These are phyloP conservation scores for Papilio machaon DNA, from an alignment of 1,140 invertebrate species.

Conservation along the genomic window DNA sequence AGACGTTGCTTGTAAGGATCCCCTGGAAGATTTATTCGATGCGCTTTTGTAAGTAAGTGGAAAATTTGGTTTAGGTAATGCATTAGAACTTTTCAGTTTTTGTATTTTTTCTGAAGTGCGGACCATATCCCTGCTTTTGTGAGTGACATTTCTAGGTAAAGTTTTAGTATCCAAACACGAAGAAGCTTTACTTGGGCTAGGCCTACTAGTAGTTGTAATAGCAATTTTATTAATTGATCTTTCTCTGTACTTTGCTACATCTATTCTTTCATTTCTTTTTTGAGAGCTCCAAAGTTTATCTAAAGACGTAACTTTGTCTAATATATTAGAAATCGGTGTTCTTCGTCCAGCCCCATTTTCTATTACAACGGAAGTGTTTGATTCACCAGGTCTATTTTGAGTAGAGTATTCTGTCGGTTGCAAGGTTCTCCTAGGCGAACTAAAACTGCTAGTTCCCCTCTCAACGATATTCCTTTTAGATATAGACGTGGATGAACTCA, in stretches of 20 bases:
- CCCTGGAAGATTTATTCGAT: conserved; percentile 47
- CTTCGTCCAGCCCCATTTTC: conserved; percentile 78
- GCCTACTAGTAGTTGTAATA: conserved; percentile 42
- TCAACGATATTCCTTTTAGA: conserved; percentile 51
- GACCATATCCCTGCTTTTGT: conserved; percentile 76
- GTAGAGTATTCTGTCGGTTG: conserved; percentile 75
- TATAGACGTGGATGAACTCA: conserved; percentile 41
- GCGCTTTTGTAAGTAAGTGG: conserved; percentile 54
- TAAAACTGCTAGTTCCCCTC: conserved; percentile 74
- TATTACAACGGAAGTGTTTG: conserved; percentile 63
- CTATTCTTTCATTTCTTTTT: conserved; percentile 75
- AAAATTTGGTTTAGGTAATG: conserved; percentile 61
- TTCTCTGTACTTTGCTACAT: conserved; percentile 62
- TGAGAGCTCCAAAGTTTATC: conserved; percentile 79
- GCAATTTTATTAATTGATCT: conserved; percentile 52
- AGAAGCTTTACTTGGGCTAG: conserved; percentile 36
- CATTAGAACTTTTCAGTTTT: conserved; percentile 64
- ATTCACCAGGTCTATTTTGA: conserved; percentile 56
- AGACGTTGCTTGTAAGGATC: conserved; percentile 51
- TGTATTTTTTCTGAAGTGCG: conserved; percentile 75
- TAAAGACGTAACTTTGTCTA: conserved; percentile 77
- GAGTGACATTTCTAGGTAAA: conserved; percentile 45
- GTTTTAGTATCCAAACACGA: conserved; percentile 33
- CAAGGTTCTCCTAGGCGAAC: conserved; percentile 75
- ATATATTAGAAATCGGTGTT: conserved; percentile 78